Base-by-base conservation (phyloP, 2,113 vertebrate species). In the Apteryx mantelli region DNA sequence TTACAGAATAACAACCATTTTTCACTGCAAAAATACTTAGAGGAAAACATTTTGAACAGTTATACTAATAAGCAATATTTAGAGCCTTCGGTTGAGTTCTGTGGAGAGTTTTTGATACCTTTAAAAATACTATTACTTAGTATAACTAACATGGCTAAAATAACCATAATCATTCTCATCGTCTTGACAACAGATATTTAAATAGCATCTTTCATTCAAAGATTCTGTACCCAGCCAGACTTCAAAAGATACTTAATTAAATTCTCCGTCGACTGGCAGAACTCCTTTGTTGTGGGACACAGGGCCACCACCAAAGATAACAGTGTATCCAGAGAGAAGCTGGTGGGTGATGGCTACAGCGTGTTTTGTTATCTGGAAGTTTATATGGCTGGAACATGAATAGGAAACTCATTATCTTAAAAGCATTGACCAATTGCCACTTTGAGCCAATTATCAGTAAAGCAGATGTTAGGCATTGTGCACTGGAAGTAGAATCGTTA, bases 361-460 rank as follows among this genome's bases (percentile, higher is more conserved):
- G 4, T 2, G 0, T 63, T 71, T 77, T 68, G 71, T 64, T 44
- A 20, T 40, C 83, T 89, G 89, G 61, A 21, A 6, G 28, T 74
- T 70, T 30, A 1, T 46, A 30, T 87, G 58, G 55, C 81, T 88
- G 78, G 55, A 50, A 38, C 82, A 66, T 79, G 74, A 79, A 88
- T 52, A n/a, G 75, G 91, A 69, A 91, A 61, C 89, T 96, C 55
- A 9, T 94, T 96, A 46, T 81, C 89, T 91, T 63, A 64, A 50
- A 74, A 70, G 19, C 4, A 1, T 16, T 91, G 85, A 91, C 63
- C 87, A 65, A 81, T 80, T 81, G 64, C 79, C n/a, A 21, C 88
- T 85, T 80, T 8, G 48, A 87, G 85, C 66, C 88, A 90, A 81
- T 95, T 93, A 66, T 5, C 63, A 55, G 75, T 25, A 21, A 75